Base-by-base conservation (phyloP, 1,140 invertebrate species). In the Pogonomyrmex californicus region DNA sequence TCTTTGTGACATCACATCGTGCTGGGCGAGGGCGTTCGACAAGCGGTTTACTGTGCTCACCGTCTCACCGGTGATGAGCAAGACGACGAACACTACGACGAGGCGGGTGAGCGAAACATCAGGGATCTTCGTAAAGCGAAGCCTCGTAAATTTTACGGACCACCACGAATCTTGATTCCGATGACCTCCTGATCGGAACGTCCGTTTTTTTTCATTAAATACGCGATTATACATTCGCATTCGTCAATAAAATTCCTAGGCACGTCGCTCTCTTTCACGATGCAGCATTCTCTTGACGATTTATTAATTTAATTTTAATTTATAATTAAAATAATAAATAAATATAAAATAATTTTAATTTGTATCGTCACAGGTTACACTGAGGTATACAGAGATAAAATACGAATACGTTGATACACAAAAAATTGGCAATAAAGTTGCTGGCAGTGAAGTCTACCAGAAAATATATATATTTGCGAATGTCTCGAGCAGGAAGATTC, bases 1-100 rank as follows among this genome's bases (percentile, higher is more conserved):
- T 58, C 79, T 82, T 82, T 82, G 79, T 82, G 79, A 82, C 54
- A 68, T 82, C 78, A 85, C 56, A 44, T 44, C 44, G 47, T 66
- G 47, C 47, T 63, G 54, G 44, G 36, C 62, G 73, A 86, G 30
- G 41, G 38, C 41, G 62, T 56, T 33, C 54, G 30, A 10, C 33
- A 23, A n/a, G 33, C 70, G 66, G 14, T 81, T 60, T 47, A 68
- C 36, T 47, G 51, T n/a, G n/a, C n/a, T n/a, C n/a, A n/a, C n/a
- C n/a, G n/a, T n/a, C n/a, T 36, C 62, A 68, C 30, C 54, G 30
- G 30, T 70, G 70, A 36, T 30, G 56, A 85, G 76, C 14, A 38
- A 82, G 38, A 58, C 49, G 12, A 23, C 23, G 38, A 17, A 23
- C 23, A 23, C 23, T 12, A 41, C 65, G 81, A 47, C 14, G 44